A percentile compares a stretch with the other conserved stretches of the same genome.
phyloP scores from a whole-genome alignment of 2,113 vertebrate genomes.

The Tetrao urogallus region DNA sequence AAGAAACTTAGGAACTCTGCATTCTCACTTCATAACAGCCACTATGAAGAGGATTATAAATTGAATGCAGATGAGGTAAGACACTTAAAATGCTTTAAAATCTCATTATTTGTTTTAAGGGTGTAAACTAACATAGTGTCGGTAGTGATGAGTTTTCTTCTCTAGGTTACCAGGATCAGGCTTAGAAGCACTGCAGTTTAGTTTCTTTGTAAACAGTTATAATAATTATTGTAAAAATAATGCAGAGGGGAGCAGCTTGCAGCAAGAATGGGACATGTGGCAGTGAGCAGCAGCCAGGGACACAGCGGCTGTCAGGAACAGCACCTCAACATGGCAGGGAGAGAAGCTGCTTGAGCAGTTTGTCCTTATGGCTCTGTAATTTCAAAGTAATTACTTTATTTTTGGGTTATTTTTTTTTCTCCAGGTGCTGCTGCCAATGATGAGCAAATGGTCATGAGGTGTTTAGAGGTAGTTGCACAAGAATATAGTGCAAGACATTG shows the following conservation, averaged over 20 bases:
- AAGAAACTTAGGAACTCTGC: neutral
- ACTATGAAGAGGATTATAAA: neutral
- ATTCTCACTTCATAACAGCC: constrained; percentile 10
- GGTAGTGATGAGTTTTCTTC: neutral
- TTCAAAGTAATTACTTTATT: neutral
- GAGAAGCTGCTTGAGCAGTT: neutral
- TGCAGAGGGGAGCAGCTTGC: neutral
- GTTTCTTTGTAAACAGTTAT: neutral
- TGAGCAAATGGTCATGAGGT: neutral
- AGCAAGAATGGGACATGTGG: neutral
- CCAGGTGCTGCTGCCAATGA: neutral
- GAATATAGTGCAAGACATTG: neutral
- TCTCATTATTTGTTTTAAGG: neutral
- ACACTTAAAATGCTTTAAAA: neutral
- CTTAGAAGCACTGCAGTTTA: neutral
- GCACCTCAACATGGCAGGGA: neutral
- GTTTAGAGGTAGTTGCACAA: neutral
- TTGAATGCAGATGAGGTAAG: constrained; percentile 12
- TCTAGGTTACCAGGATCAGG: neutral
- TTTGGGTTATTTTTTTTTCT: neutral
- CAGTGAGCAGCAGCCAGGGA: neutral
- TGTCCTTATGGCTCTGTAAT: neutral
- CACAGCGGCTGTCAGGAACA: accelerated
- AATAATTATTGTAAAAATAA: neutral
- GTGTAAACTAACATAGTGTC: neutral